Conservation (phyloP, 2,113 vertebrate species). For the Hipposideros armiger region DNA sequence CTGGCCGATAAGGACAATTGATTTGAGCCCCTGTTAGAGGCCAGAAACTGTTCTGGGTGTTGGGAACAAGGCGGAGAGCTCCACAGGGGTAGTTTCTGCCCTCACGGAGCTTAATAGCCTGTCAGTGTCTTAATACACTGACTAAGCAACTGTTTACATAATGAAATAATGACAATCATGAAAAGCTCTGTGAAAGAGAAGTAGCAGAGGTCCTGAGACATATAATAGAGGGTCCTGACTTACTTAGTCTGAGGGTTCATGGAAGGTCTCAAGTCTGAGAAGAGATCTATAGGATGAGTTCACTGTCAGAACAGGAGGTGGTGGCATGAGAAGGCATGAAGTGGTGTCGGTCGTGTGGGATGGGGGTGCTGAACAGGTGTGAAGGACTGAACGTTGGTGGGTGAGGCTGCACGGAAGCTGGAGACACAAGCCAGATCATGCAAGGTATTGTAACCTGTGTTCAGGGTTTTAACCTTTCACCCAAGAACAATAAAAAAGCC, state of each 20-base stretch:
- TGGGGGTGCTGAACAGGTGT: too few relatives aligned
- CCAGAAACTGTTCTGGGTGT: background rate
- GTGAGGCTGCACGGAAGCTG: background rate
- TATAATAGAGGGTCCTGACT: background rate
- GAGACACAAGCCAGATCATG: background rate
- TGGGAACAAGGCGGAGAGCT: background rate
- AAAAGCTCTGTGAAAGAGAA: background rate
- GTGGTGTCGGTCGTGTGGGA: rapidly evolving
- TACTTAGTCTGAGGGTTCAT: background rate
- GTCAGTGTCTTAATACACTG: background rate
- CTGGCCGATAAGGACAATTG: too few relatives aligned
- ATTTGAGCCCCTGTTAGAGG: background rate
- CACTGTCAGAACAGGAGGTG: background rate
- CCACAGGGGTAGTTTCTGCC: background rate
- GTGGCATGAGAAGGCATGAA: background rate
- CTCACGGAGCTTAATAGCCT: background rate
- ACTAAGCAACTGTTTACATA: background rate
- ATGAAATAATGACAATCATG: background rate
- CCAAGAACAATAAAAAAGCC: background rate
- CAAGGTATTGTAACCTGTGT: background rate
- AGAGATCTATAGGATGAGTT: background rate
- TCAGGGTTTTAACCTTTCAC: background rate
- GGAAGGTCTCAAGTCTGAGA: background rate
- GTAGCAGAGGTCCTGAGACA: background rate
- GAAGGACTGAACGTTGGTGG: background rate